Evolutionary conservation across 2,113 vertebrate genomes (phyloP).

Genomic region (Rhinichthys klamathensis): DNA sequence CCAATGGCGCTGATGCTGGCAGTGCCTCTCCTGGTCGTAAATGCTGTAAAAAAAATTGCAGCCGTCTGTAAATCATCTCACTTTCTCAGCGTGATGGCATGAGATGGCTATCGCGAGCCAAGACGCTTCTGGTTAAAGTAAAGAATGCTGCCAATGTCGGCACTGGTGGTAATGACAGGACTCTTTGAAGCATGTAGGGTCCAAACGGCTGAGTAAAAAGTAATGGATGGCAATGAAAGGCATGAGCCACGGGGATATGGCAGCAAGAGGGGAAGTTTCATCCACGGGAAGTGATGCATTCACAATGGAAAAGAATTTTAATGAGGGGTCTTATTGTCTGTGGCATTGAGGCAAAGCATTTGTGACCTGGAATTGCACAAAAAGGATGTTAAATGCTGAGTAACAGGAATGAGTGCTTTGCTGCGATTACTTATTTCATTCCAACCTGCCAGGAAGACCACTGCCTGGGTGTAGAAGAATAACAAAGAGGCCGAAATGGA

Average conservation of each 20-base stretch:
- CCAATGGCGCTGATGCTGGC: slow-evolving; percentile 48
- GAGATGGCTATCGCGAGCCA: slow-evolving; percentile 13
- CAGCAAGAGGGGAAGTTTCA: slow-evolving; percentile 42
- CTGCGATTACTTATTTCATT: slow-evolving; percentile 31
- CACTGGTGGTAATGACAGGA: slow-evolving; percentile 19
- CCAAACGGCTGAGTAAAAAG: slow-evolving; percentile 35
- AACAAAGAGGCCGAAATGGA: slow-evolving; percentile 15
- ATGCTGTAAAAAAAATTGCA: slow-evolving; percentile 40
- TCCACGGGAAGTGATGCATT: slow-evolving; percentile 42
- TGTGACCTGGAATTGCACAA: slow-evolving; percentile 35
- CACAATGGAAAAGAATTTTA: slow-evolving; percentile 56
- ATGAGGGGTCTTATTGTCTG: slow-evolving; percentile 53
- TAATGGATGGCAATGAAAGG: not conserved
- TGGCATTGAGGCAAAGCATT: slow-evolving; percentile 39
- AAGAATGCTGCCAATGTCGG: slow-evolving; percentile 32
- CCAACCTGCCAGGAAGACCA: slow-evolving; percentile 39
- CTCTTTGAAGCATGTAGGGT: slow-evolving; percentile 38
- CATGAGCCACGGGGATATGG: slow-evolving; percentile 46
- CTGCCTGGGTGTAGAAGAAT: slow-evolving; percentile 39
- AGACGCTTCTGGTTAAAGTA: slow-evolving; percentile 37
- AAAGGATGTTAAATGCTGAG: slow-evolving; percentile 43
- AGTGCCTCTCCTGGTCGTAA: slow-evolving; percentile 38
- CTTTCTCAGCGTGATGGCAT: slow-evolving; percentile 18
- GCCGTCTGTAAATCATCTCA: slow-evolving; percentile 49
- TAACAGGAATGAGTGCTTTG: slow-evolving; percentile 36